Percentiles rank a stretch among this genome's conserved stretches.
phyloP scores from a whole-genome alignment of 2,888 invertebrate genomes.

The Torymus aiolomorphi region DNA sequence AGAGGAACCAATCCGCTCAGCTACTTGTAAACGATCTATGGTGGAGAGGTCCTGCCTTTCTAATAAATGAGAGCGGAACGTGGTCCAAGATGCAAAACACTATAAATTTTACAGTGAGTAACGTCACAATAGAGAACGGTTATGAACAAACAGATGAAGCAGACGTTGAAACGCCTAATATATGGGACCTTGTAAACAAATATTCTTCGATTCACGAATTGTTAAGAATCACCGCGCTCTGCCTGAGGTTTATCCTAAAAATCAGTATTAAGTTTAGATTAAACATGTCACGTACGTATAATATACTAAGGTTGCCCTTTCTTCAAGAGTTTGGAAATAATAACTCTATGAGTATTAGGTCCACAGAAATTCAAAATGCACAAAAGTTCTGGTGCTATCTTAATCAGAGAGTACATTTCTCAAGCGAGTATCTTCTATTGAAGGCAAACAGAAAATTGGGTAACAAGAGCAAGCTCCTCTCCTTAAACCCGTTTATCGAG shows the following conservation, averaged over 20 bases:
- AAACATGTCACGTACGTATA: background rate
- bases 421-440: too few species aligned
- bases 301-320: background rate
- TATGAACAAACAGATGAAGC: background rate
- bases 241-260: background rate
- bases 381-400: too few species aligned
- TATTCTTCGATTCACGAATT: background rate
- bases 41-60: background rate
- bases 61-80: background rate
- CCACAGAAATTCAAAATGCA: background rate
- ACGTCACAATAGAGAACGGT: background rate
- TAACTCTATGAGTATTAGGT: background rate
- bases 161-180: background rate
- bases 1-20: too few species aligned
- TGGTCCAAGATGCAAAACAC: background rate
- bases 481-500: background rate
- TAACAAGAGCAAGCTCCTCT: background rate
- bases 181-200: background rate
- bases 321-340: background rate
- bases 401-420: too few species aligned
- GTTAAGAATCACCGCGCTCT: background rate
- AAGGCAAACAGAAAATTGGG: background rate
- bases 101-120: background rate
- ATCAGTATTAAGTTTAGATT: background rate
- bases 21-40: too few species aligned